Evolutionary conservation across 2,797 vertebrate genomes (phyloP), one percentile per base, ranked within the genome.

Genomic region (Microctenopoma stevenorrisi): DNA sequence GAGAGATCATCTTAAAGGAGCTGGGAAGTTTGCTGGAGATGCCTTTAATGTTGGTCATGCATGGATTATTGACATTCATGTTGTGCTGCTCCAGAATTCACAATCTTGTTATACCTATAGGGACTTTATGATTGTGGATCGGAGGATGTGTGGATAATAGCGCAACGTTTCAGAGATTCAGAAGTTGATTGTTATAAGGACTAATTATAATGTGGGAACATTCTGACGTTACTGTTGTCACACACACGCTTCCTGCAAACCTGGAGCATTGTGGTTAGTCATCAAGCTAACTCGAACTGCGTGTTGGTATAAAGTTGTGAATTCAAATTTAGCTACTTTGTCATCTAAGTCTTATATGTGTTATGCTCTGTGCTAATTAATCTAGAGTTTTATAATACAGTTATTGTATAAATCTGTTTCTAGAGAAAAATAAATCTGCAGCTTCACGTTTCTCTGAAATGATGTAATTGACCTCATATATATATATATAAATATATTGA

Each of bases 41-140:
- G 43, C 65, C 57, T 54, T 62, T 63, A 74, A 54, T 44, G 79
- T 76, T 74, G 68, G 73, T 76, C 65, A 52, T 67, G 68, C 68
- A 44, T 53, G 22, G 43, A 64, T 81, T 75, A 82, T 64, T 83
- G 76, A 59, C 73, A 72, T 68, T 73, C 52, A 51, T 46, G 60
- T 53, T 13, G 48, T 53, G 76, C 78, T 54, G 1, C 1, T 55
- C 33, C 35, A 56, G 48, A 70, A 48, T 67, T 76, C 54, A 63
- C 37, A 59, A 58, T 55, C 16, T 40, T 40, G 62, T 57, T 57
- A n/a, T 47, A 69, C 66, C 57, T 54, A 4, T 16, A 46, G 52
- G 38, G 58, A 44, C 56, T 61, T 67, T 26, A 14, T 2, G 52
- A 46, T 9, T 60, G 12, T 22, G 7, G 14, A 43, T 4, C 28